Base-by-base conservation (phyloP, 2,888 invertebrate genomes). In the Acanthosepion esculentum region DNA sequence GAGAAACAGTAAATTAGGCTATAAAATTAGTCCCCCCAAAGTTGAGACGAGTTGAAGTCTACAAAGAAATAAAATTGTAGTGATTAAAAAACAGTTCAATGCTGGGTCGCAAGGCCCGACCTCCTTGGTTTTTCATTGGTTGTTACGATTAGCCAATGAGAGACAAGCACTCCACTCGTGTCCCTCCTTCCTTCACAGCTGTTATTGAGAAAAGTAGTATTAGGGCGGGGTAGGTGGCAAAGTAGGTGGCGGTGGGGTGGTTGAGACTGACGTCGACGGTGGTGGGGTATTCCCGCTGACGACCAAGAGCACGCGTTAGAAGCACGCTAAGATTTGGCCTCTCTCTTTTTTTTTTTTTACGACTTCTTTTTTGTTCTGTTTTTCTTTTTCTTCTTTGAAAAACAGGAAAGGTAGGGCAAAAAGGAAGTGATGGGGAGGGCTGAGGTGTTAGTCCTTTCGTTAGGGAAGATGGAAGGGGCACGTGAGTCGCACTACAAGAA, bases 141-240 rank as follows among this genome's bases (percentile, higher is more conserved):
- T 33, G 78, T n/a, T 78, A 7, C 15, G n/a, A 78, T 78, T 33
- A 33, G n/a, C 78, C n/a, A 78, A 78, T 78, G n/a, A 33, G 33
- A 78, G 4, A 64, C 8, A 12, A 15, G 33, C 15, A 78, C n/a
- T 12, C 15, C 15, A 78, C n/a, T 12, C n/a, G 18, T 18, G 78
- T 33, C 78, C n/a, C n/a, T 20, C 78, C 78, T 33, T 33, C n/a
- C 12, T 78, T 78, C 78, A n/a, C 78, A 78, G 78, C 78, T 78
- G 78, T 78, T 78, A 78, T 78, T 78, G 78, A 78, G 78, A 78
- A 78, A 78, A 78, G n/a, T 78, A 78, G 78, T 78, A 78, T 78
- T 78, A 33, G 33, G 78, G n/a, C n/a, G n/a, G 23, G 78, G n/a
- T n/a, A 4, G 78, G 78, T 23, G 64, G 3, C 29, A 29, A 7